A percentile compares a stretch with the other conserved stretches of the same genome.
phyloP scores from a whole-genome alignment of 2,888 invertebrate species.

The Gnatocerus cornutus region DNA sequence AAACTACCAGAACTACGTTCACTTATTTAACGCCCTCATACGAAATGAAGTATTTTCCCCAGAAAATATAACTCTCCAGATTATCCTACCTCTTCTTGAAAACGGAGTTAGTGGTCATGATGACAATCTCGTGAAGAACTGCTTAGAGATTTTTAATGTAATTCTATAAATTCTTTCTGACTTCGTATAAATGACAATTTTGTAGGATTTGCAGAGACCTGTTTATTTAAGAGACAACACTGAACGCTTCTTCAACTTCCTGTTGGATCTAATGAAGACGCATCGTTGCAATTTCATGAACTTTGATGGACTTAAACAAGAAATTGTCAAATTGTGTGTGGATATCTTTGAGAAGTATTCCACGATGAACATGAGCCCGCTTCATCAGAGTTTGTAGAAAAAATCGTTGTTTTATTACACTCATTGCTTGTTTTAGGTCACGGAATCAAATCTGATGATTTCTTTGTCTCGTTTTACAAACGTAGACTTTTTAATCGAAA shows the following conservation, averaged over 20 bases:
- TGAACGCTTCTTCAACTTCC: slow-evolving; percentile 45
- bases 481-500: neutral
- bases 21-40: slow-evolving; percentile 59
- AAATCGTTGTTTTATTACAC: neutral
- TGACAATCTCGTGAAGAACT: slow-evolving; percentile 41
- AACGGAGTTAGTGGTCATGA: slow-evolving; percentile 27
- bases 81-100: slow-evolving; percentile 51
- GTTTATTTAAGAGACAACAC: slow-evolving; percentile 47
- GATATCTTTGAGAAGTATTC: slow-evolving; percentile 21
- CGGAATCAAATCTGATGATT: slow-evolving; percentile 18
- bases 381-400: neutral
- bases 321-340: slow-evolving; percentile 55
- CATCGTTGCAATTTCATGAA: slow-evolving; percentile 61
- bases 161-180: slow-evolving; percentile 11
- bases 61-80: slow-evolving; percentile 48
- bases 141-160: slow-evolving; percentile 52
- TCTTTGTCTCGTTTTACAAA: slow-evolving; percentile 24
- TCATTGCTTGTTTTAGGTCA: slow-evolving; percentile 8
- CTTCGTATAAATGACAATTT: slow-evolving; percentile 31
- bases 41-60: slow-evolving; percentile 55
- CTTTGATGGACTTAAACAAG: slow-evolving; percentile 59
- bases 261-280: slow-evolving; percentile 59
- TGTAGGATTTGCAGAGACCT: slow-evolving; percentile 47
- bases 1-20: slow-evolving; percentile 58
- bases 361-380: neutral